Percentiles rank a stretch among this genome's conserved stretches.
phyloP scores from a whole-genome alignment of 2,113 vertebrate species.

The Eretmochelys imbricata region DNA sequence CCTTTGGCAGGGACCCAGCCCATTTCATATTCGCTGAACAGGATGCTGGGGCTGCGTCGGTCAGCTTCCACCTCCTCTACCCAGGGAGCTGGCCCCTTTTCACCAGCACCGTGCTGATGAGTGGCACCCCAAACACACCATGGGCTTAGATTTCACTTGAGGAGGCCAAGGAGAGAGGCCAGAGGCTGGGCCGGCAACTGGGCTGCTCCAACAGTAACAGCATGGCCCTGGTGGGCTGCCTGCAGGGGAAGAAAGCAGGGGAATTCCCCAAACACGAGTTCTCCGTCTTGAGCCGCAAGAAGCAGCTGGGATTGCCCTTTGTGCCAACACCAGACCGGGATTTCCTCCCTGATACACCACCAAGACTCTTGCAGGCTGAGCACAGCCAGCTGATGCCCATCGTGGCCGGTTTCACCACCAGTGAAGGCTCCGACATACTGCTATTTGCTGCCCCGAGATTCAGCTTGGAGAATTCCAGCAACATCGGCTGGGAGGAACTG shows the following conservation, averaged over 20 bases:
- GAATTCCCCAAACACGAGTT: slow-evolving; percentile 56
- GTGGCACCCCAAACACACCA: slow-evolving; percentile 36
- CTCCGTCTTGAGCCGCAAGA: neutral
- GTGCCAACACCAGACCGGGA: slow-evolving; percentile 70
- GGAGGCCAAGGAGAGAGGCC: neutral
- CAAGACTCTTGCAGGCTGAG: slow-evolving; percentile 53
- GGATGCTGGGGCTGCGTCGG: too few relatives aligned
- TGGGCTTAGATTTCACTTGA: slow-evolving; percentile 62
- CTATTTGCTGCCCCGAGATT: slow-evolving; percentile 60
- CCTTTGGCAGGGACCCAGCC: too few relatives aligned
- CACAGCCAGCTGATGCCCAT: slow-evolving; percentile 70
- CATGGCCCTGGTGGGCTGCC: too few relatives aligned
- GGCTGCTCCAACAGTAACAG: too few relatives aligned
- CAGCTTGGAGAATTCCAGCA: slow-evolving; percentile 52
- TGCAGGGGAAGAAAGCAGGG: too few relatives aligned
- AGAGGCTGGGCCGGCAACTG: too few relatives aligned
- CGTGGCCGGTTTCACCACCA: slow-evolving; percentile 73
- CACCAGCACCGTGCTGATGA: slow-evolving; percentile 78
- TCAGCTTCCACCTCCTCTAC: slow-evolving; percentile 65
- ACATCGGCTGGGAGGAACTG: slow-evolving; percentile 73
- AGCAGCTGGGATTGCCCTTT: slow-evolving; percentile 33
- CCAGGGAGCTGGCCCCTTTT: slow-evolving; percentile 76
- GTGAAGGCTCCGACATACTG: slow-evolving; percentile 78
- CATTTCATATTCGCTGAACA: too few relatives aligned
- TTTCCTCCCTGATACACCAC: slow-evolving; percentile 71